These are phyloP conservation scores for Cantharis rustica DNA, from an alignment of 2,888 invertebrate genomes.

Conservation along the genomic window DNA sequence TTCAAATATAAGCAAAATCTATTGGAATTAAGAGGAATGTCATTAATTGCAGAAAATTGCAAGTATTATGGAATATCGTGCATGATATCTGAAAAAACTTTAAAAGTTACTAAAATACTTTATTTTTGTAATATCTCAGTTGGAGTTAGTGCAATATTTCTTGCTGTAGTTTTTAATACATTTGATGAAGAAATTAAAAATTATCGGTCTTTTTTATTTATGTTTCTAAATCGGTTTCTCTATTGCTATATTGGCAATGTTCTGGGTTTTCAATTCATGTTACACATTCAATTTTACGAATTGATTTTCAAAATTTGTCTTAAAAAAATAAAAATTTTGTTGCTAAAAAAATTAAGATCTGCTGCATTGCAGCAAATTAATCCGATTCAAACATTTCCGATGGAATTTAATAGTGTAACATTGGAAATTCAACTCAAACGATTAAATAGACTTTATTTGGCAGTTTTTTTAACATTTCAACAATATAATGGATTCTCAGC, in stretches of 20 bases:
- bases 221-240: background rate
- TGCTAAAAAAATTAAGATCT: background rate
- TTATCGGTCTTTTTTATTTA: background rate
- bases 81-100: background rate
- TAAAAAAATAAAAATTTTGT: background rate
- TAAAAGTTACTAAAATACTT: background rate
- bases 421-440: background rate
- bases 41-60: background rate
- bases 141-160: background rate
- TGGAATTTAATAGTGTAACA: background rate
- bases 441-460: background rate
- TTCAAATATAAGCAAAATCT: background rate
- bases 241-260: background rate
- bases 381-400: rapidly evolving
- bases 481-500: background rate
- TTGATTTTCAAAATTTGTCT: background rate
- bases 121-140: background rate
- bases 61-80: background rate
- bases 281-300: background rate
- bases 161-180: background rate
- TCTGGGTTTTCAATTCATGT: background rate
- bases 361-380: background rate
- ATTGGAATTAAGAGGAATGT: background rate
- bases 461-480: background rate
- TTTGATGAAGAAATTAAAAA: background rate